A percentile compares a stretch with the other conserved stretches of the same genome.
Evolutionary conservation across 2,797 vertebrate species (phyloP).

Genomic region (Catamblyrhynchus diadema): DNA sequence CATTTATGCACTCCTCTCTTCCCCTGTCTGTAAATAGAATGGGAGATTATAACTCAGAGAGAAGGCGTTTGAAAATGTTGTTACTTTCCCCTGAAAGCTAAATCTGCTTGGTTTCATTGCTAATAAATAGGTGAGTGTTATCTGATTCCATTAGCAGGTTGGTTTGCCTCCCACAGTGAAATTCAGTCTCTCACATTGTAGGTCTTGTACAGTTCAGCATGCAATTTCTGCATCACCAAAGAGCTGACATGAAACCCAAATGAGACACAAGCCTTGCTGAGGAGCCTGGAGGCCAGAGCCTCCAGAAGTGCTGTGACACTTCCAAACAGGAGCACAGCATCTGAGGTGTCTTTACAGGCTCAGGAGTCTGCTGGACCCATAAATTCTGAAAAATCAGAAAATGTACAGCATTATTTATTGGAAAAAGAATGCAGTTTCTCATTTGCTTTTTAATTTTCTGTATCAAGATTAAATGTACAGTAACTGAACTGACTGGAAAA

Average conservation of each 20-base stretch:
- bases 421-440: neutral
- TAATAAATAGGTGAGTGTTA: neutral
- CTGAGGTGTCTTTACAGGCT: neutral
- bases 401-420: neutral
- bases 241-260: neutral
- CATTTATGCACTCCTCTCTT: neutral
- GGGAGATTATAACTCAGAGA: neutral
- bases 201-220: neutral
- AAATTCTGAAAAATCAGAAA: neutral
- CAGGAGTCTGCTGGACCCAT: neutral
- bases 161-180: neutral
- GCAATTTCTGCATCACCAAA: neutral
- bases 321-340: neutral
- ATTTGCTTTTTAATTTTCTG: neutral
- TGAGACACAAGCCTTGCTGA: neutral
- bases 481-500: neutral
- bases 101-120: neutral
- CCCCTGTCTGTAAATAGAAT: neutral
- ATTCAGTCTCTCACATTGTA: neutral
- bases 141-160: neutral
- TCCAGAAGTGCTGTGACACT: neutral
- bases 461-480: neutral
- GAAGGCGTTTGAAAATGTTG: neutral
- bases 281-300: neutral
- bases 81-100: neutral